A percentile compares a stretch with the other conserved stretches of the same genome.
phyloP scores from a whole-genome alignment of 2,113 vertebrate species.

The Gambusia affinis region DNA sequence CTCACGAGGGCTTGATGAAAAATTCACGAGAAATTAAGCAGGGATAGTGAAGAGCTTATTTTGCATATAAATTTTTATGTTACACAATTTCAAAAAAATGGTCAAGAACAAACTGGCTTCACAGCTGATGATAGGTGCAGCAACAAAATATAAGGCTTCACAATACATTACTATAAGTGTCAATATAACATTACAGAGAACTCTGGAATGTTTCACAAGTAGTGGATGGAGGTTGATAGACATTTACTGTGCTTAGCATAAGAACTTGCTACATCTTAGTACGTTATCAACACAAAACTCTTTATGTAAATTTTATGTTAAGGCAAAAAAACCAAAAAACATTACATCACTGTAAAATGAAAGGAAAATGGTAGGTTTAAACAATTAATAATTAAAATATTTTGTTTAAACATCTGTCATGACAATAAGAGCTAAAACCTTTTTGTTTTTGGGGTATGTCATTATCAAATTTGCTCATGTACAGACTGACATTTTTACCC shows the following conservation, averaged over 20 bases:
- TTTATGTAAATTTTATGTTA: too few species aligned
- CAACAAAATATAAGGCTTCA: background rate
- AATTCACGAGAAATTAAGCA: slow-evolving; percentile 35
- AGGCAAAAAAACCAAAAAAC: background rate
- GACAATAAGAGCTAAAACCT: background rate
- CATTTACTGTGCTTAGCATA: background rate
- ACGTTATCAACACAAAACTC: too few species aligned
- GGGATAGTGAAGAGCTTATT: slow-evolving; percentile 20
- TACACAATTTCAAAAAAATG: slow-evolving; percentile 15
- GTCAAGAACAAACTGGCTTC: background rate
- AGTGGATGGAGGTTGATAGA: too few species aligned
- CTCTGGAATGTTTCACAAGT: background rate
- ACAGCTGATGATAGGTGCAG: background rate
- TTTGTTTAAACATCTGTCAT: background rate
- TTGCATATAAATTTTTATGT: slow-evolving; percentile 24
- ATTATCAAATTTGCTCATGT: background rate
- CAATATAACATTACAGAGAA: background rate
- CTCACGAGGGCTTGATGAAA: slow-evolving; percentile 31
- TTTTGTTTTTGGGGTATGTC: too few species aligned
- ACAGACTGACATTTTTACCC: background rate
- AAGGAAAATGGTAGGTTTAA: background rate
- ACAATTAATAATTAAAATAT: background rate
- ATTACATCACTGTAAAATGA: background rate
- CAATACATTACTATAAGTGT: background rate
- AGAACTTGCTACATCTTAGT: too few species aligned